These are phyloP conservation scores for Epistrophe eligans DNA, from an alignment of 2,888 invertebrate genomes.

Conservation along the genomic window DNA sequence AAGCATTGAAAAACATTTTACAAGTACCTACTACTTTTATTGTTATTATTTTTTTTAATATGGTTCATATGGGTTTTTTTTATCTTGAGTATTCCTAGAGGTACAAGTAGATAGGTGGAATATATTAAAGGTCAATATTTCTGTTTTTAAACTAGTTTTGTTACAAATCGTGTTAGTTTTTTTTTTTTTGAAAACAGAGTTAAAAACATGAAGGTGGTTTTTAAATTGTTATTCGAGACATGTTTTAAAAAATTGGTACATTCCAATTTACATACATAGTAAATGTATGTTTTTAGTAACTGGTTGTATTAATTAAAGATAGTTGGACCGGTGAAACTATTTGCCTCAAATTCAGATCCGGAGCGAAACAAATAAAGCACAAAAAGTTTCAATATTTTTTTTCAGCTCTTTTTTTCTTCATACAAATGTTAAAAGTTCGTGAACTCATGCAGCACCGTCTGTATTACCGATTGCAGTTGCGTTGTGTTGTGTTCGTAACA, in stretches of 20 bases:
- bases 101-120: neutral
- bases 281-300: no score
- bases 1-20: constrained; percentile 21
- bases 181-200: neutral
- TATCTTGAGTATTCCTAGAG: neutral
- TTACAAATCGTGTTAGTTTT: neutral
- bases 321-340: no score
- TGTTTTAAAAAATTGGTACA: neutral
- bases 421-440: no score
- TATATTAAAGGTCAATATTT: neutral
- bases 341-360: no score
- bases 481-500: no score
- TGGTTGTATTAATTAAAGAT: no score
- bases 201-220: neutral
- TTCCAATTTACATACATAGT: no score
- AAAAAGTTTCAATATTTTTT: no score
- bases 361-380: no score
- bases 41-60: neutral
- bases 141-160: neutral
- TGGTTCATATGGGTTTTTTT: neutral
- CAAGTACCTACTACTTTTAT: constrained; percentile 10
- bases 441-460: no score
- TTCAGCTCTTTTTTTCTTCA: no score
- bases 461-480: no score
- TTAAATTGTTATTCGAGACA: constrained; percentile 9